A percentile compares a stretch with the other conserved stretches of the same genome.
Conservation (phyloP, 1,140 invertebrate species). For the Lordiphosa mommai region DNA sequence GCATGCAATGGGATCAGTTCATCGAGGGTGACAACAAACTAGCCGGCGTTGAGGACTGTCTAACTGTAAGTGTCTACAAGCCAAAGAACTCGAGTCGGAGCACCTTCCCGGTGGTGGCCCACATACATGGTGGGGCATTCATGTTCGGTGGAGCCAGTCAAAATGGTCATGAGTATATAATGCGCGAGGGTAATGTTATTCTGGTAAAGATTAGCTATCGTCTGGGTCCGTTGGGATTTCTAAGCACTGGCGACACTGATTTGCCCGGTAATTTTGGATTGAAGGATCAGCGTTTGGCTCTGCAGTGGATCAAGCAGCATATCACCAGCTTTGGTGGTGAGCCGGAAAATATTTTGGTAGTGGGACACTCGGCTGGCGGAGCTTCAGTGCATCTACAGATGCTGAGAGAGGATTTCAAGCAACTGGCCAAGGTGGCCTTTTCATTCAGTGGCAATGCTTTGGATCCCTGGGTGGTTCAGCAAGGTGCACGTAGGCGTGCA, state of each 20-base stretch:
- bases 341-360: constrained; percentile 81
- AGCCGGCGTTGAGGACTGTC: constrained; percentile 73
- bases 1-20: constrained; percentile 60
- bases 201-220: constrained; percentile 85
- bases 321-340: constrained; percentile 83
- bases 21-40: constrained; percentile 23
- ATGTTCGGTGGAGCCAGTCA: constrained; percentile 79
- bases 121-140: constrained; percentile 81
- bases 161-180: constrained; percentile 81
- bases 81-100: constrained; percentile 33
- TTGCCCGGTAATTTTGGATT: constrained; percentile 84
- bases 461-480: constrained; percentile 78
- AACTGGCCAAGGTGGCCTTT: constrained; percentile 45
- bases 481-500: constrained; percentile 81
- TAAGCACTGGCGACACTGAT: constrained; percentile 82
- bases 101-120: constrained; percentile 80
- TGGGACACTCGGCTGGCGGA: constrained; percentile 82
- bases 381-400: constrained; percentile 85
- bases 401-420: constrained; percentile 80
- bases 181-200: constrained; percentile 82
- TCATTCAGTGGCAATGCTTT: constrained; percentile 65
- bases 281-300: constrained; percentile 84
- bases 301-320: constrained; percentile 84
- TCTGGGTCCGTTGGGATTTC: constrained; percentile 83
- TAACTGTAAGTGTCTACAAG: constrained; percentile 77